These are phyloP conservation scores for Crocallis elinguaria DNA, from an alignment of 2,888 invertebrate genomes.

Conservation along the genomic window DNA sequence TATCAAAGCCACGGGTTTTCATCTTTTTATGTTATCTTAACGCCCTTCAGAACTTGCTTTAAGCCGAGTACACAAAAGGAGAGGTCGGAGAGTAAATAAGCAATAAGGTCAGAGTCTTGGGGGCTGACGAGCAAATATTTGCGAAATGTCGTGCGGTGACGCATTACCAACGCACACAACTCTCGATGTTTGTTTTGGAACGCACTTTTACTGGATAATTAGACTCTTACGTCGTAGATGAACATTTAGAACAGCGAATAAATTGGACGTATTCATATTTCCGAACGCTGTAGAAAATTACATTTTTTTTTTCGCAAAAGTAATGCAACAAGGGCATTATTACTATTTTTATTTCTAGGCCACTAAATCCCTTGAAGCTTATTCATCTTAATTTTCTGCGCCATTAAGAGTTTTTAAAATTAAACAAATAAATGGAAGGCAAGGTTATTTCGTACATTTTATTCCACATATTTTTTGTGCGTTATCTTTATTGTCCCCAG, in stretches of 20 bases:
- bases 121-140: slow-evolving; percentile 58
- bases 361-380: slow-evolving; percentile 11
- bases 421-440: slow-evolving; percentile 13
- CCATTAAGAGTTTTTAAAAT: slow-evolving; percentile 9
- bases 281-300: too few relatives aligned
- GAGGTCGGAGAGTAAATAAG: slow-evolving; percentile 51
- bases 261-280: too few relatives aligned
- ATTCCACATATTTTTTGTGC: slow-evolving; percentile 6
- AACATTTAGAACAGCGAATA: too few relatives aligned
- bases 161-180: slow-evolving; percentile 46
- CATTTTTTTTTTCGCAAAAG: too few relatives aligned
- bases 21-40: slow-evolving; percentile 39
- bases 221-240: slow-evolving; percentile 19
- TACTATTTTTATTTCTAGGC: slow-evolving; percentile 2
- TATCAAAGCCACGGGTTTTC: slow-evolving; percentile 35
- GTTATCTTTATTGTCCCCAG: slow-evolving; percentile 16
- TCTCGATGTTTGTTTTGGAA: slow-evolving; percentile 35
- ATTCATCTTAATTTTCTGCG: slow-evolving; percentile 6
- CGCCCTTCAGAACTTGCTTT: slow-evolving; percentile 29
- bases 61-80: slow-evolving; percentile 39
- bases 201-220: slow-evolving; percentile 41
- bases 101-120: slow-evolving; percentile 52
- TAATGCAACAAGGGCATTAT: background rate
- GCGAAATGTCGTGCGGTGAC: slow-evolving; percentile 49
- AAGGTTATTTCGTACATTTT: slow-evolving; percentile 11